A percentile compares a stretch with the other conserved stretches of the same genome.
Conservation (phyloP, 2,113 vertebrate species). For the Oenanthe oenanthe region DNA sequence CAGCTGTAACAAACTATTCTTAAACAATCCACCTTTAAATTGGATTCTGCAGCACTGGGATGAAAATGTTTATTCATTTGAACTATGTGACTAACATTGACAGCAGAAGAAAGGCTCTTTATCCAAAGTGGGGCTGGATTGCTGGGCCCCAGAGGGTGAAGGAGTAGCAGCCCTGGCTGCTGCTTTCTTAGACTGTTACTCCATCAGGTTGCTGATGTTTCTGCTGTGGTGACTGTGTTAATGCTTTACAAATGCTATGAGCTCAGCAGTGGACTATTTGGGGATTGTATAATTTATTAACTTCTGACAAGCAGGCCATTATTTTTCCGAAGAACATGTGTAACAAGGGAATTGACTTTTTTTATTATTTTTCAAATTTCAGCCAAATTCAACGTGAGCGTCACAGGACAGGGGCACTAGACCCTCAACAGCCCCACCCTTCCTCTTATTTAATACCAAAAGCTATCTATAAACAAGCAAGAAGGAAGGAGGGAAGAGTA, state of each 20-base stretch:
- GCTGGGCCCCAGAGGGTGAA: not conserved
- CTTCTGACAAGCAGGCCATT: not conserved
- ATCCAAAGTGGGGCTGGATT: not conserved
- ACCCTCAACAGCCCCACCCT: not conserved
- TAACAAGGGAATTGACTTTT: not conserved
- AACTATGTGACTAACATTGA: not conserved
- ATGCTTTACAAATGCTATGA: conserved; percentile 36
- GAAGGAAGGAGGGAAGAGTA: not conserved
- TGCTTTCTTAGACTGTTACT: not conserved
- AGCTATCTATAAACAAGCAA: not conserved
- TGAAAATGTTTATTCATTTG: not conserved
- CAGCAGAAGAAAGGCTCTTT: not conserved
- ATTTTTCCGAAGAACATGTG: not conserved
- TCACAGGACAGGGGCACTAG: not conserved
- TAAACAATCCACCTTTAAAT: not conserved
- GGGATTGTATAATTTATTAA: not conserved
- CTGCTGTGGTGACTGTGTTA: not conserved
- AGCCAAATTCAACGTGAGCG: not conserved
- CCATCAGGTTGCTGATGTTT: not conserved
- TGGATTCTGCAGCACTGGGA: not conserved
- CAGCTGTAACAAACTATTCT: not conserved
- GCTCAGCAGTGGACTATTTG: not conserved
- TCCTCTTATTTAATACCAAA: not conserved
- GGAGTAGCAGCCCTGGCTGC: not conserved
- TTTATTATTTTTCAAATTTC: not conserved